Evolutionary conservation across 1,140 invertebrate genomes (phyloP).

Genomic region (Acromyrmex echinatior): DNA sequence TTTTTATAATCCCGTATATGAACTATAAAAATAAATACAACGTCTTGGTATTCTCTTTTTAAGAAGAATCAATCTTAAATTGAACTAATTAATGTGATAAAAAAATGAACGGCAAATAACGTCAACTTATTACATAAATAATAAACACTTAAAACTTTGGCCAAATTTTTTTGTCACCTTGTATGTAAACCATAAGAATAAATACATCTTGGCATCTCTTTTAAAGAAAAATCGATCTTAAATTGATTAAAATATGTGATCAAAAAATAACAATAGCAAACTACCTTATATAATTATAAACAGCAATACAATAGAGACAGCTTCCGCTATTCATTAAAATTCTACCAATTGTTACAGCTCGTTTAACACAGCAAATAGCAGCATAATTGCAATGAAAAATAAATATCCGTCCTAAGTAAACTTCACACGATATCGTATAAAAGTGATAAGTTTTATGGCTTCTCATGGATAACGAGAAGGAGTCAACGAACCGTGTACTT

Average conservation of each 20-base stretch:
- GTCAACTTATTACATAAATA: no score
- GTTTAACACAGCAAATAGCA: constrained; percentile 2
- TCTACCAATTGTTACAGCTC: neutral
- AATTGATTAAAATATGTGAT: neutral
- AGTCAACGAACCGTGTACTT: constrained; percentile 11
- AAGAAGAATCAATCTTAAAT: neutral
- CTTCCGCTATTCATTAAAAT: neutral
- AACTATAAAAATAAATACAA: neutral
- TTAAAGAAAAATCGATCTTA: neutral
- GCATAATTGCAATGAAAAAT: neutral
- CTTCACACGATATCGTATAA: constrained; percentile 35
- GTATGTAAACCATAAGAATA: neutral
- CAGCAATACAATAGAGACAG: neutral
- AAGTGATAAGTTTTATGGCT: constrained; percentile 32
- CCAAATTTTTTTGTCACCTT: neutral
- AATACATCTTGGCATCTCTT: neutral
- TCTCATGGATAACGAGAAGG: neutral
- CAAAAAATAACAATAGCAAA: neutral
- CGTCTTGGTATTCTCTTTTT: neutral
- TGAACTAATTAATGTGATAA: neutral
- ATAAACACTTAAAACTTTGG: no score
- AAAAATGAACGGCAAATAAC: neutral
- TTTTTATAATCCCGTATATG: neutral
- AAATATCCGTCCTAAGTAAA: constrained; percentile 14
- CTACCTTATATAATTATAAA: neutral